A percentile compares a stretch with the other conserved stretches of the same genome.
These are phyloP conservation scores for Polypterus senegalus DNA, from an alignment of 2,113 vertebrate species.

Conservation along the genomic window DNA sequence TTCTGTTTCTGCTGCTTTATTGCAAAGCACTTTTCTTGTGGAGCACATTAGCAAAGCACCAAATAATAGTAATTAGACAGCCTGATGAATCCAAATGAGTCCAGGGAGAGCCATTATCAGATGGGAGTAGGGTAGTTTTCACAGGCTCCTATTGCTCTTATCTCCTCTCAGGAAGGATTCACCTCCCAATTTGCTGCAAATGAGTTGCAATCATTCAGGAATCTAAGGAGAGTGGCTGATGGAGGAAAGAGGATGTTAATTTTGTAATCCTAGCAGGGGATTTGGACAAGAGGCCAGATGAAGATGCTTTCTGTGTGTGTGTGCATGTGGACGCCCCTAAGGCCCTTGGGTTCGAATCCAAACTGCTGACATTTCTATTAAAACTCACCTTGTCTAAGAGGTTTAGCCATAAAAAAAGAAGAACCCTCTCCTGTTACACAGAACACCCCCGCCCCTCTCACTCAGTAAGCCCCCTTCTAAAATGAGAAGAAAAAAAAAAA, in stretches of 20 bases:
- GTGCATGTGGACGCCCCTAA: slow-evolving; percentile 29
- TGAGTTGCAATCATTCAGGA: slow-evolving; percentile 32
- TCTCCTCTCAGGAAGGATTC: slow-evolving; percentile 49
- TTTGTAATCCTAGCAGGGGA: slow-evolving; percentile 60
- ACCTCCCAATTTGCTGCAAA: slow-evolving; percentile 36
- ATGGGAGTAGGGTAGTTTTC: too few relatives aligned
- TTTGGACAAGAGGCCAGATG: slow-evolving; percentile 27
- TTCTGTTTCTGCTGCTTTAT: too few relatives aligned
- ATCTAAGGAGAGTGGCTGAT: slow-evolving; percentile 44
- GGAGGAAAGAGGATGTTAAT: slow-evolving; percentile 68
- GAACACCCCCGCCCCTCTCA: slow-evolving; percentile 6
- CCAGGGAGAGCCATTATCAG: too few relatives aligned
- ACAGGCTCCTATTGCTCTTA: slow-evolving; percentile 50
- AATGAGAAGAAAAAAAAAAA: slow-evolving; percentile 6
- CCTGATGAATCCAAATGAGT: too few relatives aligned
- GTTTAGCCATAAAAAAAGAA: slow-evolving; percentile 53
- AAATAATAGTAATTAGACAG: too few relatives aligned
- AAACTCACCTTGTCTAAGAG: slow-evolving; percentile 52
- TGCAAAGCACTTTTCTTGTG: too few relatives aligned
- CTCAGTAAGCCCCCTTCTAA: slow-evolving; percentile 16
- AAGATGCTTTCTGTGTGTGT: slow-evolving; percentile 13
- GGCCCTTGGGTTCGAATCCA: slow-evolving; percentile 37
- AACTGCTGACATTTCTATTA: slow-evolving; percentile 60
- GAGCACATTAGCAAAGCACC: too few relatives aligned
- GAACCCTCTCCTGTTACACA: slow-evolving; percentile 17